Conservation (phyloP, 1,140 invertebrate genomes). For the Holcopasites calliopsidis region DNA sequence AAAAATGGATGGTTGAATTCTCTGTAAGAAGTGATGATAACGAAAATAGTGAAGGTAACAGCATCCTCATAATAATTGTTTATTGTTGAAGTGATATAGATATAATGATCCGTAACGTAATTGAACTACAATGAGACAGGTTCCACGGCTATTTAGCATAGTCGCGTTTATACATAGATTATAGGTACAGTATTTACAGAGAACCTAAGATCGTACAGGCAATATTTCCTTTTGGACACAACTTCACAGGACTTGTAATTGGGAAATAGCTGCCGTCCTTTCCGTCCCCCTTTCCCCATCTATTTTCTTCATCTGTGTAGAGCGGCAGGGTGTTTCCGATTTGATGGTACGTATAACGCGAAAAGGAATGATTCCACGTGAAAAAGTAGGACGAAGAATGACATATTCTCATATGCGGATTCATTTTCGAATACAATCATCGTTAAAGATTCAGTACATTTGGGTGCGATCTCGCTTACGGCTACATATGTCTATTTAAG, state of each 20-base stretch:
- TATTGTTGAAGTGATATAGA: slow-evolving; percentile 79
- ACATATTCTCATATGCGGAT: too few species aligned
- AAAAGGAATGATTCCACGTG: too few species aligned
- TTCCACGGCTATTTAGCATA: slow-evolving; percentile 75
- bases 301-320: not conserved
- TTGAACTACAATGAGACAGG: slow-evolving; percentile 77
- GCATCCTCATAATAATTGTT: slow-evolving; percentile 78
- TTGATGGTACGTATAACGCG: too few species aligned
- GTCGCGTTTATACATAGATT: slow-evolving; percentile 80
- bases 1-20: not conserved
- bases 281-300: slow-evolving; percentile 20
- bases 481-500: too few species aligned
- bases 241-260: slow-evolving; percentile 67
- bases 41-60: not conserved
- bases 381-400: too few species aligned
- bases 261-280: slow-evolving; percentile 28
- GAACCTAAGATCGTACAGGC: slow-evolving; percentile 73
- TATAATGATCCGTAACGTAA: slow-evolving; percentile 79
- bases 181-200: slow-evolving; percentile 79
- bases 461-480: too few species aligned
- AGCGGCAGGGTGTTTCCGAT: too few species aligned
- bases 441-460: too few species aligned
- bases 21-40: not conserved
- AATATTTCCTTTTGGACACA: slow-evolving; percentile 74
- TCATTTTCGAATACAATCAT: too few species aligned